A percentile compares a stretch with the other conserved stretches of the same genome.
Conservation (phyloP, 2,113 vertebrate species). For the Heterochromis multidens region DNA sequence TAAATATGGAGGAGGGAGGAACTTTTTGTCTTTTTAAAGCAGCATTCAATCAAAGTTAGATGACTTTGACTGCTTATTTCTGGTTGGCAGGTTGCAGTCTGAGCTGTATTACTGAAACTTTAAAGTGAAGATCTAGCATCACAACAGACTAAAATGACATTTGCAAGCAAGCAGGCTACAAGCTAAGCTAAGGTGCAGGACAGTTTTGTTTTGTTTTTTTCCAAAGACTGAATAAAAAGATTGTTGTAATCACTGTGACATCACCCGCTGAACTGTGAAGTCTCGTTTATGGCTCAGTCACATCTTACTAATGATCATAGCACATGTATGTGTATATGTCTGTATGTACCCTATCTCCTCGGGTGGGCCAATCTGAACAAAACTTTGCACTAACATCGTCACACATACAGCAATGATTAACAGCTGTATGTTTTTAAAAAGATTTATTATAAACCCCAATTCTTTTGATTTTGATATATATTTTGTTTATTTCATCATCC, state of each 20-base stretch:
- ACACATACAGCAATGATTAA: too few species aligned
- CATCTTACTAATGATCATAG: too few species aligned
- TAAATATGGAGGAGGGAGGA: not conserved
- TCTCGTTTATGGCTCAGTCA: not conserved
- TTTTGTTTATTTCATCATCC: too few species aligned
- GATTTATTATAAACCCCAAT: too few species aligned
- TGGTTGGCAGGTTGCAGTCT: not conserved
- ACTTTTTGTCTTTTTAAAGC: not conserved
- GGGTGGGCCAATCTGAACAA: too few species aligned
- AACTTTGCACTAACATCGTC: too few species aligned
- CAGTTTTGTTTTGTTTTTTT: accelerated
- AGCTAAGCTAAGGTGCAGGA: not conserved
- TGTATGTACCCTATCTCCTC: too few species aligned
- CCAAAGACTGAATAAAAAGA: not conserved
- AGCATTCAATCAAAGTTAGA: not conserved
- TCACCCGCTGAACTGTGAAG: not conserved
- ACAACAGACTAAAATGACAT: not conserved
- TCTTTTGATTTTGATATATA: too few species aligned
- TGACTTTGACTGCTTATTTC: not conserved
- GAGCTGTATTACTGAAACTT: not conserved
- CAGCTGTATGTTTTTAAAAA: too few species aligned
- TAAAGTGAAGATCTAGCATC: not conserved
- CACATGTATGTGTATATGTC: too few species aligned
- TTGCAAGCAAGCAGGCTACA: not conserved
- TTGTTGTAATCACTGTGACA: not conserved